Conservation (phyloP, 2,113 vertebrate genomes). For the Aplodontia rufa region DNA sequence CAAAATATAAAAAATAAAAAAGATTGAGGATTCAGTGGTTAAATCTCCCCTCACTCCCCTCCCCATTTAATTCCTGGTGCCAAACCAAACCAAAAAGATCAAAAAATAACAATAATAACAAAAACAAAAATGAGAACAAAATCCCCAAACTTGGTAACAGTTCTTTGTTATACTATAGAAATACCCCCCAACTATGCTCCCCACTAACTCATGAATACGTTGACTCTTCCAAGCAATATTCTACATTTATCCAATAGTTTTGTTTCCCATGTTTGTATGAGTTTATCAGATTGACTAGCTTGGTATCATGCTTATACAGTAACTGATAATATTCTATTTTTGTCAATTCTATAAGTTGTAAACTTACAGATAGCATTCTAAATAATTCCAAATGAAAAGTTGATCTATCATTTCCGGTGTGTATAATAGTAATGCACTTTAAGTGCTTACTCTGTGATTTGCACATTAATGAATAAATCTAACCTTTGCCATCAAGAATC, state of each 20-base stretch:
- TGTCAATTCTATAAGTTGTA: neutral
- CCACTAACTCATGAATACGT: neutral
- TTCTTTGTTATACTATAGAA: neutral
- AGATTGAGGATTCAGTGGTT: too few species aligned
- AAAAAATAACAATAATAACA: too few species aligned
- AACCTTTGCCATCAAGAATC: conserved; percentile 19
- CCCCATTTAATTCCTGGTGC: too few species aligned
- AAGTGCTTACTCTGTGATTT: neutral
- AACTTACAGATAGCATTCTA: neutral
- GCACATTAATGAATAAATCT: conserved; percentile 9
- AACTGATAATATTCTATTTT: neutral
- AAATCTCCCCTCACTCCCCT: too few species aligned
- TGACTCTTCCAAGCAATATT: neutral
- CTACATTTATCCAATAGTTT: neutral
- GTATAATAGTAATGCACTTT: neutral
- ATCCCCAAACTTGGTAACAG: neutral
- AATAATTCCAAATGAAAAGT: neutral
- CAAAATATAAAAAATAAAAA: too few species aligned
- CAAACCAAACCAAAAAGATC: too few species aligned
- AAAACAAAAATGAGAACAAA: too few species aligned
- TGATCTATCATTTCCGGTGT: neutral
- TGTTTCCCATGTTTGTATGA: neutral
- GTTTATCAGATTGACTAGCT: neutral
- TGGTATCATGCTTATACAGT: neutral
- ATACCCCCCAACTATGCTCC: neutral